Evolutionary conservation across 2,888 invertebrate species (phyloP).

Genomic region (Synergus itoensis): DNA sequence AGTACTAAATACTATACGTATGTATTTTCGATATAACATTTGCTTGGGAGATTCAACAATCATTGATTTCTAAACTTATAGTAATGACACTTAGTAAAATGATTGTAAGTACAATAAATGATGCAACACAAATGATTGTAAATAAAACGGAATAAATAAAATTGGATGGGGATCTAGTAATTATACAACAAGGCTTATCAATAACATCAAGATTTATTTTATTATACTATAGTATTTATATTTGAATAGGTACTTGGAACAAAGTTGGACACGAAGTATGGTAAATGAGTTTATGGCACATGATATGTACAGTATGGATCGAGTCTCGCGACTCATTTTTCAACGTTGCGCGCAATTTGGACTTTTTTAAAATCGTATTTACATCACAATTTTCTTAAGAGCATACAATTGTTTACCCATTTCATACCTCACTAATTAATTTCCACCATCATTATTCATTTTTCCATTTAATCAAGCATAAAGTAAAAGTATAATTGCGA

Average conservation of each 20-base stretch:
- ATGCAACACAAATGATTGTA: not conserved
- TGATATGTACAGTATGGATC: conserved; percentile 76
- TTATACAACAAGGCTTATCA: conserved; percentile 67
- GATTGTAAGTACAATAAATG: too few species aligned
- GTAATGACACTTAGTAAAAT: too few species aligned
- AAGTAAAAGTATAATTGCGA: not conserved
- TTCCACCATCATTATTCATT: not conserved
- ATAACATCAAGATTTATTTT: conserved; percentile 78
- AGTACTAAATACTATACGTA: not conserved
- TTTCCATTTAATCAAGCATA: not conserved
- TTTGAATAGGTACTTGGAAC: conserved; percentile 77
- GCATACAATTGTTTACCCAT: not conserved
- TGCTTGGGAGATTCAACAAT: not conserved
- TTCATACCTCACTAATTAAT: not conserved
- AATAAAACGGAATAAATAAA: not conserved
- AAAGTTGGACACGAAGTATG: conserved; percentile 77
- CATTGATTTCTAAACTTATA: not conserved
- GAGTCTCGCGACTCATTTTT: conserved; percentile 58
- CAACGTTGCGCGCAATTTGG: conserved; percentile 73
- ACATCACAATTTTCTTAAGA: conserved; percentile 37
- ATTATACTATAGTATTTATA: conserved; percentile 77
- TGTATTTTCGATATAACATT: not conserved
- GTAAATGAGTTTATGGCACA: conserved; percentile 77
- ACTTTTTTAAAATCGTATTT: conserved; percentile 42
- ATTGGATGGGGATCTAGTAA: conserved; percentile 48